Evolutionary conservation across 2,113 vertebrate genomes (phyloP).

Genomic region (Noturus placidus): DNA sequence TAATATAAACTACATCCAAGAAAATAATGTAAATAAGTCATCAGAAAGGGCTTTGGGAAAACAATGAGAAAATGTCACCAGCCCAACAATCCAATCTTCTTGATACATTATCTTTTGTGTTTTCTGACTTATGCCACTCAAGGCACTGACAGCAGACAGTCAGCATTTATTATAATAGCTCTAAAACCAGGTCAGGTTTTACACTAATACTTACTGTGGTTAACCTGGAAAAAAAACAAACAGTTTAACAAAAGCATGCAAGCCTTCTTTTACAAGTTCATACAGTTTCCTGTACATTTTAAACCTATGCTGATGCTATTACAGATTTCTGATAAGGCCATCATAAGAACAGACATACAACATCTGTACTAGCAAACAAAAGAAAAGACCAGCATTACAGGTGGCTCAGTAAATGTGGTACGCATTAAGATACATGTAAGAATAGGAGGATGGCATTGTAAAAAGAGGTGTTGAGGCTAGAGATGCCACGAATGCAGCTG

Average conservation of each 20-base stretch:
- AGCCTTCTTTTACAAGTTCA: neutral
- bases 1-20: slow-evolving; percentile 21
- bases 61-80: neutral
- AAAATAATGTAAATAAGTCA: slow-evolving; percentile 48
- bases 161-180: slow-evolving; percentile 17
- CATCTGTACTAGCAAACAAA: neutral
- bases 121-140: slow-evolving; percentile 24
- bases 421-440: slow-evolving; percentile 35
- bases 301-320: neutral
- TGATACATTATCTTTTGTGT: slow-evolving; percentile 36
- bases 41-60: slow-evolving; percentile 28
- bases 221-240: neutral
- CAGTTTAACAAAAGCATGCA: neutral
- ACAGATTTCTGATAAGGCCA: neutral
- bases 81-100: slow-evolving; percentile 22
- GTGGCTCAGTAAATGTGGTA: slow-evolving; percentile 30
- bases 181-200: slow-evolving; percentile 36
- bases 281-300: neutral
- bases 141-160: slow-evolving; percentile 33
- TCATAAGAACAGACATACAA: neutral
- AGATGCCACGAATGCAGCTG: slow-evolving; percentile 40
- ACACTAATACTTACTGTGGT: neutral
- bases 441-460: slow-evolving; percentile 23
- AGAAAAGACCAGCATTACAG: neutral
- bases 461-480: slow-evolving; percentile 6